Conservation (phyloP, 2,113 vertebrate genomes). For the Coturnix japonica region DNA sequence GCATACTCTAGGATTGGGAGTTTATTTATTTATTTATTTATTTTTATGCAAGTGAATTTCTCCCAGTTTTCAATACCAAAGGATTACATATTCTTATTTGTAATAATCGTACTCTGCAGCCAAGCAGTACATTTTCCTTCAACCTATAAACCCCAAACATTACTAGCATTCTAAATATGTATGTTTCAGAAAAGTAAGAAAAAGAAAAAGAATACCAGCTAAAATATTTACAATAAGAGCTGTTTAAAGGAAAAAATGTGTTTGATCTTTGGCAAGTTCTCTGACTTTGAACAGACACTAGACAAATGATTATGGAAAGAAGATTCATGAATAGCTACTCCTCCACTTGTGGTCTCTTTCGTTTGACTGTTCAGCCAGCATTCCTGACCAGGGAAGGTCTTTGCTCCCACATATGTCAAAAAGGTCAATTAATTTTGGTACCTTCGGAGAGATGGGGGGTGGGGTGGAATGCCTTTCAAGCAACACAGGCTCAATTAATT, state of each 20-base stretch:
- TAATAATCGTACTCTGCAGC: slow-evolving; percentile 49
- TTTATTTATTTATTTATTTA: background rate
- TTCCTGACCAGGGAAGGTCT: slow-evolving; percentile 9
- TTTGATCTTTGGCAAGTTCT: slow-evolving; percentile 47
- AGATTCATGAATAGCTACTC: slow-evolving; percentile 22
- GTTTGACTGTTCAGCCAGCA: background rate
- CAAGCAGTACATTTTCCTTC: slow-evolving; percentile 29
- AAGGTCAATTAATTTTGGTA: slow-evolving; percentile 57
- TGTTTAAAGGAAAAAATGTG: slow-evolving; percentile 44
- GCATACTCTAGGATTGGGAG: background rate
- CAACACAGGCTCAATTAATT: slow-evolving; percentile 65
- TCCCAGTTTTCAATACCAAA: slow-evolving; percentile 8
- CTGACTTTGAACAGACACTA: slow-evolving; percentile 58
- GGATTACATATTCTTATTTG: background rate
- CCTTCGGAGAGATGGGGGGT: background rate
- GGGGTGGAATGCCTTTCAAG: background rate
- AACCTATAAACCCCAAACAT: slow-evolving; percentile 20
- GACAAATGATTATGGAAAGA: slow-evolving; percentile 35
- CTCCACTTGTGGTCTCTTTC: background rate
- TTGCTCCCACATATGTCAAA: slow-evolving; percentile 10
- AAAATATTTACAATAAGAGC: slow-evolving; percentile 46
- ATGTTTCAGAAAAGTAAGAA: slow-evolving; percentile 50
- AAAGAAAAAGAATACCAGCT: slow-evolving; percentile 29
- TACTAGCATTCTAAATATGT: slow-evolving; percentile 38
- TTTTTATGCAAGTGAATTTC: slow-evolving; percentile 21